Evolutionary conservation across 2,113 vertebrate genomes (phyloP), one percentile per base, ranked within the genome.

Genomic region (Colius striatus): DNA sequence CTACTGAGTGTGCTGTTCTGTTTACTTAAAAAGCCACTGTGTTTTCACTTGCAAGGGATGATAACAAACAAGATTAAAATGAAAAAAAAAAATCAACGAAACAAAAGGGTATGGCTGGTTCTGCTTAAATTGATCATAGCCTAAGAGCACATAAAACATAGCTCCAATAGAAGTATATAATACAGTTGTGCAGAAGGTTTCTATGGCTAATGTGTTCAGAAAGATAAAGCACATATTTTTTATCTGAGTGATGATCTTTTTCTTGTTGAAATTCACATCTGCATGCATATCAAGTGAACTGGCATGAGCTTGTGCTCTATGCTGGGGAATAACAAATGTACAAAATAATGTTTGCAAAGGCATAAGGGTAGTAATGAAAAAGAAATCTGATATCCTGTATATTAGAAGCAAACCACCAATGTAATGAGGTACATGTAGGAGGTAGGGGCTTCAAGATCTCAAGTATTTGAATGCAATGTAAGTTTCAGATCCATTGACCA

Each of bases 181-280:
- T 55, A 58, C 73, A 87, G 53, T 18, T 86, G 5, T 55, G 26
- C 26, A 47, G 58, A 73, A 57, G 11, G 29, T 67, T 92, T 88
- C 72, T 58, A 63, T 23, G 66, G 15, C 61, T 62, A 16, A 17
- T 55, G 34, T 20, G 14, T 70, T 86, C 18, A 90, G 71, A 92
- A 92, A 87, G 25, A 51, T 87, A 87, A 89, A 87, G 25, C 9
- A 70, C 5, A 1, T 30, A n/a, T 77, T 76, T 29, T 3, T 73
- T 83, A 82, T 89, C 54, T 67, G 29, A 86, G 29, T 7, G 53
- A 79, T 30, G 29, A 73, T 84, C 72, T 72, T 72, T 63, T 89
- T 51, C 60, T 85, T 30, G 57, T 68, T 67, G 63, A 83, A 79
- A 34, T 86, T 89, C 80, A 63, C 60, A 92, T 82, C 29, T 79